Conservation (phyloP, 2,888 invertebrate species). For the Nemapogon koenigi region DNA sequence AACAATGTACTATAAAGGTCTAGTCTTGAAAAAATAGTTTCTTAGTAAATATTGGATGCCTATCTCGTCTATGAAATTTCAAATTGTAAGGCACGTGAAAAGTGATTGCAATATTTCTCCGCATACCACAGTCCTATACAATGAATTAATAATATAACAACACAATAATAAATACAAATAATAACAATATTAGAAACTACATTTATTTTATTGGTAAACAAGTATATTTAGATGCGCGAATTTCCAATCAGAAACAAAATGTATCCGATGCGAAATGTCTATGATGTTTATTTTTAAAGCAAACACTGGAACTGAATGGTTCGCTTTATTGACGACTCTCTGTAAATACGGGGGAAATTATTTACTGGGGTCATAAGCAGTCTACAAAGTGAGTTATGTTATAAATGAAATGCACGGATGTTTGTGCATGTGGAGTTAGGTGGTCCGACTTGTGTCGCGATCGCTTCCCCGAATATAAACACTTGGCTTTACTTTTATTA, state of each 20-base stretch:
- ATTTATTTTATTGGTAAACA: too few species aligned
- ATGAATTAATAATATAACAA: too few species aligned
- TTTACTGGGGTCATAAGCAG: slow-evolving; percentile 23
- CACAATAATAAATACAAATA: too few species aligned
- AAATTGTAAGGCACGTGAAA: too few species aligned
- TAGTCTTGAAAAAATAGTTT: too few species aligned
- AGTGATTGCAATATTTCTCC: too few species aligned
- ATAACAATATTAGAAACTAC: too few species aligned
- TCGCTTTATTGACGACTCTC: slow-evolving; percentile 30
- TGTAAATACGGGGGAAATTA: slow-evolving; percentile 36
- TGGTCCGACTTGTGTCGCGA: not conserved
- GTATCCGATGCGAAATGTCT: slow-evolving; percentile 6
- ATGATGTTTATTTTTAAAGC: slow-evolving; percentile 31
- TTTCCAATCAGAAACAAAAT: slow-evolving; percentile 5
- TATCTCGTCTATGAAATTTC: too few species aligned
- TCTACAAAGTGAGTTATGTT: slow-evolving; percentile 8
- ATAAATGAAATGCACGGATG: slow-evolving; percentile 10
- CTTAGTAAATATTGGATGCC: too few species aligned
- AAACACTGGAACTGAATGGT: slow-evolving; percentile 25
- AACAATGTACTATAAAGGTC: too few species aligned
- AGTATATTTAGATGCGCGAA: not conserved
- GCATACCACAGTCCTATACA: too few species aligned
- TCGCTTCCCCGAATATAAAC: slow-evolving; percentile 2
- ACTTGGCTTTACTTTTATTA: too few species aligned
- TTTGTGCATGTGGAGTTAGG: slow-evolving; percentile 8